Evolutionary conservation across 2,113 vertebrate genomes (phyloP).

Genomic region (Mirza zaza): DNA sequence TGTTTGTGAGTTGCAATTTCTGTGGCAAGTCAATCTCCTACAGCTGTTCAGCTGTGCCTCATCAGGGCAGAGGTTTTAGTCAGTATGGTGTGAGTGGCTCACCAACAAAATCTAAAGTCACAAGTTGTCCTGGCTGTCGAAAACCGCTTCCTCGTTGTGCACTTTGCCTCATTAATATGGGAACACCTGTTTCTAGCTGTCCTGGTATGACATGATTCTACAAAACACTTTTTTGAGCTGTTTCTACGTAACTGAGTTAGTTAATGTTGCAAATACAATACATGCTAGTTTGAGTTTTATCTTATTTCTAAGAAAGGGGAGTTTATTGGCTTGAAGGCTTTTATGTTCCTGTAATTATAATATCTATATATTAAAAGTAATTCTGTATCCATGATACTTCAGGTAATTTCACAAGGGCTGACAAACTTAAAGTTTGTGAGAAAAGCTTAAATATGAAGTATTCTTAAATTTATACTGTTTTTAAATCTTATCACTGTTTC

Average conservation of each 20-base stretch:
- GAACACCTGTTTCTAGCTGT: slow-evolving; percentile 96
- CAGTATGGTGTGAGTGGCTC: slow-evolving; percentile 98
- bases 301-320: slow-evolving; percentile 6
- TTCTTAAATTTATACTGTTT: slow-evolving; percentile 3
- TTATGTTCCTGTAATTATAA: neutral
- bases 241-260: slow-evolving; percentile 38
- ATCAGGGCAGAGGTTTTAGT: slow-evolving; percentile 97
- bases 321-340: neutral
- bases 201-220: slow-evolving; percentile 86
- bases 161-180: slow-evolving; percentile 99
- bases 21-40: slow-evolving; percentile 99
- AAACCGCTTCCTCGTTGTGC: slow-evolving; percentile 98
- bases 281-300: neutral
- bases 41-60: slow-evolving; percentile 95
- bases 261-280: slow-evolving; percentile 37
- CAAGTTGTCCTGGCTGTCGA: slow-evolving; percentile 97
- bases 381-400: neutral
- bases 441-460: slow-evolving; percentile 24
- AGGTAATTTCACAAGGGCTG: neutral
- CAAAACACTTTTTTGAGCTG: slow-evolving; percentile 7
- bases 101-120: slow-evolving; percentile 98
- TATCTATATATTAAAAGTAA: neutral
- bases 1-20: slow-evolving; percentile 99
- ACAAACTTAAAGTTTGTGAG: slow-evolving; percentile 4
- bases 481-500: slow-evolving; percentile 2